Percentiles rank a stretch among this genome's conserved stretches.
Evolutionary conservation across 2,888 invertebrate genomes (phyloP).

Genomic region (Pyrrhia umbra): DNA sequence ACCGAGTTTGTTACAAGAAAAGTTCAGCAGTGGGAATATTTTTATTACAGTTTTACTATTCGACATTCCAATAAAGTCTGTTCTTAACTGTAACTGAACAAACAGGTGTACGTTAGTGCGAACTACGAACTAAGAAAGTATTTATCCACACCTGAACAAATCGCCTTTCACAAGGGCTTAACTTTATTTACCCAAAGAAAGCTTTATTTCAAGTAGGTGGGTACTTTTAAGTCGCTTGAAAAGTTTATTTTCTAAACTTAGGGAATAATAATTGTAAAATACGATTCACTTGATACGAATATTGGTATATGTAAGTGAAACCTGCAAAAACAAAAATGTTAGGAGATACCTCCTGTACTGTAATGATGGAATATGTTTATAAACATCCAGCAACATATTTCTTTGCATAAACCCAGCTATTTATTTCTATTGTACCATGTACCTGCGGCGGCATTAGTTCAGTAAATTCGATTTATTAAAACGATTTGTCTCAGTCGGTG

Average conservation of each 20-base stretch:
- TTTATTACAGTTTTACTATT: conserved; percentile 32
- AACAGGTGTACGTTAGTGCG: conserved; percentile 66
- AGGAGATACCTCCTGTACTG: conserved; percentile 12
- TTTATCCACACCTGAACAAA: conserved; percentile 72
- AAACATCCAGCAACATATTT: conserved; percentile 38
- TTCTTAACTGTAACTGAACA: conserved; percentile 47
- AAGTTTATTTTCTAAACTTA: background rate
- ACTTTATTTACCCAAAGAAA: conserved; percentile 52
- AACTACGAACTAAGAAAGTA: conserved; percentile 38
- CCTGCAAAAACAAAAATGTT: too few species aligned
- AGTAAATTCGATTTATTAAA: conserved; percentile 70
- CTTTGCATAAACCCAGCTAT: conserved; percentile 48
- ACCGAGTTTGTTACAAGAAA: conserved; percentile 17
- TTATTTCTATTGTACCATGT: conserved; percentile 64
- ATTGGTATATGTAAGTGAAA: too few species aligned
- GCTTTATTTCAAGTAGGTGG: conserved; percentile 54
- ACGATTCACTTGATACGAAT: too few species aligned
- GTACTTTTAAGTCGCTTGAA: conserved; percentile 8
- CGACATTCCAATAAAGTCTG: conserved; percentile 43
- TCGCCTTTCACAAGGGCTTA: conserved; percentile 64
- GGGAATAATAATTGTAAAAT: too few species aligned
- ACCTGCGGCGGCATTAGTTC: conserved; percentile 61
- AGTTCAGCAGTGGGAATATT: conserved; percentile 31
- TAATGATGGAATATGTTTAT: conserved; percentile 25
- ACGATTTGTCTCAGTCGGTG: conserved; percentile 78